Percentiles rank a stretch among this genome's conserved stretches.
These are phyloP conservation scores for Phasianus colchicus DNA, from an alignment of 2,113 vertebrate genomes.

Conservation along the genomic window DNA sequence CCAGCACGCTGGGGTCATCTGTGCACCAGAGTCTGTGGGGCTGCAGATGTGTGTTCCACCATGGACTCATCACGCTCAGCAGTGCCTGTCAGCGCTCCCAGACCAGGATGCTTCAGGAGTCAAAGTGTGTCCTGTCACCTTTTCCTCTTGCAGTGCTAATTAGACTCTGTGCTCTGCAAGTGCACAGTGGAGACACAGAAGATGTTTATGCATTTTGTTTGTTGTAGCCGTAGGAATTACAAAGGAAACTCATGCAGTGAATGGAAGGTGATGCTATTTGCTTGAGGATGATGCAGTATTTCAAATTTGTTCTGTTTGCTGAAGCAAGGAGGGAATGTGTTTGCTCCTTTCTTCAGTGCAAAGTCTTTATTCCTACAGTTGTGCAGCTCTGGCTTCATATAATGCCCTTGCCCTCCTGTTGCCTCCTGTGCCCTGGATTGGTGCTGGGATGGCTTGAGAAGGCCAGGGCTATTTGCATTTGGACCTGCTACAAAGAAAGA, in stretches of 20 bases:
- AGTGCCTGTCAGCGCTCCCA: neutral
- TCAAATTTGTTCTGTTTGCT: neutral
- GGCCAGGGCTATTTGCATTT: neutral
- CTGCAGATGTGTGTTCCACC: neutral
- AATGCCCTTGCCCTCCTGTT: neutral
- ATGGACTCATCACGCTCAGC: neutral
- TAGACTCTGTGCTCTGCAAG: neutral
- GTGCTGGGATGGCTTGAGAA: neutral
- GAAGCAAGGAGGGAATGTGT: neutral
- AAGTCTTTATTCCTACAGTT: neutral
- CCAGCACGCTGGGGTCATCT: neutral
- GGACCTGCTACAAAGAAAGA: neutral
- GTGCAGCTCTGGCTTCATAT: neutral
- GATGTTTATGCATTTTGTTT: neutral
- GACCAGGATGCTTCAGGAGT: neutral
- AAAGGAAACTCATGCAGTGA: neutral
- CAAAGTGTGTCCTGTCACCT: neutral
- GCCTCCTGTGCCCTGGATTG: no score
- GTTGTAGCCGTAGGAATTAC: neutral
- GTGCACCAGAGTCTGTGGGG: neutral
- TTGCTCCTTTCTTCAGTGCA: neutral
- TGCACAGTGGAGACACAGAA: neutral
- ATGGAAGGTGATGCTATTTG: neutral
- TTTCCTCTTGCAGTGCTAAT: neutral
- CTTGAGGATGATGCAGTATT: neutral